phyloP scores from a whole-genome alignment of 2,888 invertebrate species.

The Eurytoma californica region DNA sequence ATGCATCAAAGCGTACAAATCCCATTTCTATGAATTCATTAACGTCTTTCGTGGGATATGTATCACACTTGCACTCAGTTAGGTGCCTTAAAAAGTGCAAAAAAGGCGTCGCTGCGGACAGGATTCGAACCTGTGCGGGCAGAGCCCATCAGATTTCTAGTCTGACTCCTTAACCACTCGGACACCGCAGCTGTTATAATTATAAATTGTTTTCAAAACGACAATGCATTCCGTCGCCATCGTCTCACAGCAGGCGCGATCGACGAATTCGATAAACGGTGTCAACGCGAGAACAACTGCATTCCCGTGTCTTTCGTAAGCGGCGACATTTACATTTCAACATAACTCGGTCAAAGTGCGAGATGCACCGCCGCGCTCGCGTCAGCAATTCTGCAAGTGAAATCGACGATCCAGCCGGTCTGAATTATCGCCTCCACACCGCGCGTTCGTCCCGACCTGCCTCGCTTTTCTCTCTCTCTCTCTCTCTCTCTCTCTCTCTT shows the following conservation, averaged over 20 bases:
- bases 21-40: no score
- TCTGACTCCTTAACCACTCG: conserved; percentile 81
- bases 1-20: no score
- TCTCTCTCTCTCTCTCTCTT: neutral
- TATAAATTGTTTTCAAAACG: no score
- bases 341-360: conserved; percentile 16
- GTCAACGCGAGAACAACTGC: no score
- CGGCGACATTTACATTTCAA: neutral
- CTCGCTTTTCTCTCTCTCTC: neutral
- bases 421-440: conserved; percentile 20
- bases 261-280: no score
- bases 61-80: no score
- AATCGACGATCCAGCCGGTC: conserved; percentile 9
- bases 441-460: neutral
- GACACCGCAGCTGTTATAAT: conserved; percentile 75
- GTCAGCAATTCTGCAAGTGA: conserved; percentile 20
- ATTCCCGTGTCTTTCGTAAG: neutral
- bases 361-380: neutral
- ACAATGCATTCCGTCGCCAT: no score
- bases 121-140: conserved; percentile 83
- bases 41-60: no score
- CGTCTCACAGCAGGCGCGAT: no score
- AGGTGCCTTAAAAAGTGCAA: no score
- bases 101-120: conserved; percentile 76
- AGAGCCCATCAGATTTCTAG: conserved; percentile 81